Evolutionary conservation across 2,888 invertebrate genomes (phyloP).

Genomic region (Scelioninae gen. 2): DNA sequence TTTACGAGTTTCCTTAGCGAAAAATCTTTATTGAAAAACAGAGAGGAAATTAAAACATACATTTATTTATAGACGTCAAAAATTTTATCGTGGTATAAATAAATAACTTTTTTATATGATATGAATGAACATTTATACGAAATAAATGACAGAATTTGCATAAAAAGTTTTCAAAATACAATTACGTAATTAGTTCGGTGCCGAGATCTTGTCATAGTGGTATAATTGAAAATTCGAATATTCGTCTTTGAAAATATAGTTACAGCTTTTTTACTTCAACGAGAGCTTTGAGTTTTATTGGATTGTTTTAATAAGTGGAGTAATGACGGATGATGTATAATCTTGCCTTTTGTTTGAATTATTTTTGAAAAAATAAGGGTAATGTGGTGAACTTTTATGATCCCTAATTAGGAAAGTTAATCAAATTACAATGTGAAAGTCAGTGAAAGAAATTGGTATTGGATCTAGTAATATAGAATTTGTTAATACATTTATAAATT

Average conservation of each 20-base stretch:
- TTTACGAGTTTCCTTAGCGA: too few relatives aligned
- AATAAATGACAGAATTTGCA: constrained; percentile 4
- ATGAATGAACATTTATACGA: too few relatives aligned
- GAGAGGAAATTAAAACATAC: too few relatives aligned
- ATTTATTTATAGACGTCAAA: too few relatives aligned
- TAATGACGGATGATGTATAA: neutral
- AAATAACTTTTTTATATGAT: neutral
- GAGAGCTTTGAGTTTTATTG: constrained; percentile 3
- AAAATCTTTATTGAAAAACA: too few relatives aligned
- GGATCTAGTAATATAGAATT: too few relatives aligned
- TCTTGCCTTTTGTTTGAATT: constrained; percentile 4
- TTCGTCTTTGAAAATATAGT: constrained; percentile 7
- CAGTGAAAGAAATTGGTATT: neutral
- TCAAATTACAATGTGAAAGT: neutral
- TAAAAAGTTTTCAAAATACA: too few relatives aligned
- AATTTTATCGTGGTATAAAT: too few relatives aligned
- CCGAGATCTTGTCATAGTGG: neutral
- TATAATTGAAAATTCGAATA: constrained; percentile 1
- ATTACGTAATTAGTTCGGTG: neutral
- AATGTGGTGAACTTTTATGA: constrained; percentile 1
- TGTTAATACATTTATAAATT: too few relatives aligned
- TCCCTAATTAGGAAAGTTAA: constrained; percentile 21
- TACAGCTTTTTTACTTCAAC: neutral
- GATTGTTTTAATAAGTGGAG: constrained; percentile 3
- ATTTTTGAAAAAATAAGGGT: constrained; percentile 7